Base-by-base conservation (phyloP, 2,797 vertebrate genomes). In the Anniella stebbinsi region DNA sequence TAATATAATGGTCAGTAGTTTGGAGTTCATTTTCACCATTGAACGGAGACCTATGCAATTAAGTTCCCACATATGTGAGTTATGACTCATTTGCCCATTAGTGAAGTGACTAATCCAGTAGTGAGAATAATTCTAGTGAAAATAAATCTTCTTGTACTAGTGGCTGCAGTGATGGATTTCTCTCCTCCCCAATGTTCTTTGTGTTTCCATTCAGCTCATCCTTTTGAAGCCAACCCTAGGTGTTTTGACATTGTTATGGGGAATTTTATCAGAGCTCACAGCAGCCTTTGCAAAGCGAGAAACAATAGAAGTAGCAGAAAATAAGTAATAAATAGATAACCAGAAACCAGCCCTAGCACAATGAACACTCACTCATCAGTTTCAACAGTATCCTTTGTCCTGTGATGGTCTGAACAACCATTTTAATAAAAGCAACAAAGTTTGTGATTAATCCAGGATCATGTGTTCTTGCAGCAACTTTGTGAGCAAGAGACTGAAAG, bases 241-340 rank as follows among this genome's bases (percentile, higher is more conserved):
- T 93, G 90, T 92, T 93, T 93, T 86, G 93, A 92, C 92, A 88
- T 41, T 94, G 89, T 94, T 94, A 91, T 89, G 92, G 95, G 91
- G 93, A 95, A 95, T 96, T 94, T 96, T 96, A 95, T 95, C 93
- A 88, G 89, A 93, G 92, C 77, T 23, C 91, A 94, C 88, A 95
- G 95, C 92, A 92, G 93, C 94, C 94, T 96, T 95, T 85, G 0
- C 90, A 93, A 96, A 92, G 87, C 95, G 94, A 95, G 95, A 94
- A 95, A 96, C 91, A 94, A 94, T 94, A 86, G 90, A 90, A 88
- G 92, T 93, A 95, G 90, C 91, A 72, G 86, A 92, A 93, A 94
- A 94, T 94, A 93, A 95, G 93, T 92, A 93, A 94, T 91, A 93
- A 93, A 86, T 91, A 95, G 93, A 95, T 93, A 90, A 92, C 90